phyloP scores from a whole-genome alignment of 2,113 vertebrate genomes.

The Proterorhinus semilunaris region DNA sequence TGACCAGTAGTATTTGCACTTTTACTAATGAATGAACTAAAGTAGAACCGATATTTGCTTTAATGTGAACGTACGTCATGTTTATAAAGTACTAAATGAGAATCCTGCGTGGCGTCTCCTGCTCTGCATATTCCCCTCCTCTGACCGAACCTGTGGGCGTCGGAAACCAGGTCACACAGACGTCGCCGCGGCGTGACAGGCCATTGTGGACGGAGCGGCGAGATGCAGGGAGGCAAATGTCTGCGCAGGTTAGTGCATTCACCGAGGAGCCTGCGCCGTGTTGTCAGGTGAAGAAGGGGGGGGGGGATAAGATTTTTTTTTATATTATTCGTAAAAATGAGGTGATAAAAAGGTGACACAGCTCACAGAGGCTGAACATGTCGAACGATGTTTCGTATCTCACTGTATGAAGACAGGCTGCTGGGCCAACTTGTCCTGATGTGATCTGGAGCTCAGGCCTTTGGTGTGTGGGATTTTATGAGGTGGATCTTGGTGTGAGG shows the following conservation, averaged over 20 bases:
- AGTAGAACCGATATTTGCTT: no score
- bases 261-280: neutral
- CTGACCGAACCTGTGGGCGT: constrained; percentile 39
- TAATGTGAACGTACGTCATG: no score
- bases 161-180: constrained; percentile 48
- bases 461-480: no score
- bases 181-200: constrained; percentile 35
- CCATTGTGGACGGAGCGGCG: neutral
- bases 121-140: constrained; percentile 19
- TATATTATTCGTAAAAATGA: neutral
- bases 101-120: neutral
- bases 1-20: neutral
- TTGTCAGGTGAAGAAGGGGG: neutral
- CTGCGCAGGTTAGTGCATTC: neutral
- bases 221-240: constrained; percentile 32
- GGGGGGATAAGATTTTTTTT: neutral
- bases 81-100: neutral
- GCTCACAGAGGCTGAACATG: no score
- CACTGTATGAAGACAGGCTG: no score
- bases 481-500: no score
- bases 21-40: constrained; percentile 11
- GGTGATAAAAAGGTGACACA: neutral
- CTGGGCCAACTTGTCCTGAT: no score
- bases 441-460: no score
- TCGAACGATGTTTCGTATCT: no score